Evolutionary conservation across 2,888 invertebrate genomes (phyloP).

Genomic region (Eutolmus rufibarbis): DNA sequence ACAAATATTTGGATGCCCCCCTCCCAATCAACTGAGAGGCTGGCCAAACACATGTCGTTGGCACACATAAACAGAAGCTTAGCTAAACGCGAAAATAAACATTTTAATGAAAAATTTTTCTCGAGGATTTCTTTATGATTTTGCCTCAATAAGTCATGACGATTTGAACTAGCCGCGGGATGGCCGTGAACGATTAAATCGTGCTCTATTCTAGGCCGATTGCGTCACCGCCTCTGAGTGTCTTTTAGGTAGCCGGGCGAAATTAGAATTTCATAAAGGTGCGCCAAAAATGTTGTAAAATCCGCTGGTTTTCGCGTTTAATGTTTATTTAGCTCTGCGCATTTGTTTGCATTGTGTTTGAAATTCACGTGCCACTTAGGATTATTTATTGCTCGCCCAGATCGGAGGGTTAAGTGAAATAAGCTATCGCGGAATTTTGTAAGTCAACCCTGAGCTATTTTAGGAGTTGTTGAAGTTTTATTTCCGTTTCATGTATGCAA

Average conservation of each 20-base stretch:
- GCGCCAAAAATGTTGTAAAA: neutral
- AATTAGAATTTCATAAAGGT: neutral
- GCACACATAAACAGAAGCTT: neutral
- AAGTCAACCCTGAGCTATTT: neutral
- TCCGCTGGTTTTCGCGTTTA: neutral
- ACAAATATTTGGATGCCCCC: neutral
- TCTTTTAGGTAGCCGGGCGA: neutral
- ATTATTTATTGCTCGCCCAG: neutral
- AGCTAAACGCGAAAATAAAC: conserved; percentile 7
- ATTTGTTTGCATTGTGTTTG: neutral
- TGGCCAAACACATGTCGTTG: neutral
- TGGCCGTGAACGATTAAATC: conserved; percentile 28
- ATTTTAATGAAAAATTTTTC: neutral
- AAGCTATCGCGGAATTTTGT: neutral
- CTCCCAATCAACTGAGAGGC: neutral
- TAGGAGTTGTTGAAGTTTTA: neutral
- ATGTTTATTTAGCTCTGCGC: neutral
- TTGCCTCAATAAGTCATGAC: conserved; percentile 10
- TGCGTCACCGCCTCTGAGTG: neutral
- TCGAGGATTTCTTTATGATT: neutral
- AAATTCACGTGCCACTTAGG: neutral
- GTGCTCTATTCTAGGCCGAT: neutral
- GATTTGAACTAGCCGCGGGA: neutral
- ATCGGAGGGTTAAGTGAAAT: neutral
- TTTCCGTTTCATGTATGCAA: neutral